A percentile compares a stretch with the other conserved stretches of the same genome.
These are phyloP conservation scores for Seriola aureovittata DNA, from an alignment of 2,113 vertebrate genomes.

Conservation along the genomic window DNA sequence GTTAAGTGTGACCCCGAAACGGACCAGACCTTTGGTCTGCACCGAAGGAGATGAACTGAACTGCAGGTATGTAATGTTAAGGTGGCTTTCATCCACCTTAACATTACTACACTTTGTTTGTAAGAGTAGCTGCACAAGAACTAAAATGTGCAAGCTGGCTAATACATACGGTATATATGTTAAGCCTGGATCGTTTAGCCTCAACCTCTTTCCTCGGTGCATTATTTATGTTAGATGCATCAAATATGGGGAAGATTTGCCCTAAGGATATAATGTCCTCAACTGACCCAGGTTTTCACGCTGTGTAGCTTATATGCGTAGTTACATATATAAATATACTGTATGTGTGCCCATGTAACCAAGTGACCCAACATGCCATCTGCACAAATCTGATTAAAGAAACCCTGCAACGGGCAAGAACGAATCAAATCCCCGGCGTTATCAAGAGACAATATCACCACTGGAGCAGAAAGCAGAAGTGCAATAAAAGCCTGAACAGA, in stretches of 20 bases:
- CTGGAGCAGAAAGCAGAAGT: neutral
- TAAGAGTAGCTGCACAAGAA: no score
- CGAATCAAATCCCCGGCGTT: neutral
- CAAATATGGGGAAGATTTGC: constrained; percentile 9
- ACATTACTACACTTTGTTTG: neutral
- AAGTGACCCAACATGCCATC: constrained; percentile 19
- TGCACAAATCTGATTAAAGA: constrained; percentile 29
- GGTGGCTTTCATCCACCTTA: neutral
- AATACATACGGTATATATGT: constrained; percentile 1
- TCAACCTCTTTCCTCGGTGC: constrained; percentile 20
- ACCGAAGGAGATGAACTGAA: neutral
- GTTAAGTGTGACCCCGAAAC: no score
- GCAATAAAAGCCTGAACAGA: neutral
- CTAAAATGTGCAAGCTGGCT: neutral
- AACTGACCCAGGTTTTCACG: neutral
- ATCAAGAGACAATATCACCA: neutral
- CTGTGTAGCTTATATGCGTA: neutral
- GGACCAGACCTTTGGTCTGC: neutral
- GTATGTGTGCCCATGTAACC: neutral
- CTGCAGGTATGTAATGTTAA: neutral
- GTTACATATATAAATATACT: no score
- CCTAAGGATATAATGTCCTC: constrained; percentile 35
- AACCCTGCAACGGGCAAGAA: neutral
- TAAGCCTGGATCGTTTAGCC: constrained; percentile 22
- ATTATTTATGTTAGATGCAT: constrained; percentile 47